Conservation (phyloP, 2,888 invertebrate genomes). For the Nowickia ferox region DNA sequence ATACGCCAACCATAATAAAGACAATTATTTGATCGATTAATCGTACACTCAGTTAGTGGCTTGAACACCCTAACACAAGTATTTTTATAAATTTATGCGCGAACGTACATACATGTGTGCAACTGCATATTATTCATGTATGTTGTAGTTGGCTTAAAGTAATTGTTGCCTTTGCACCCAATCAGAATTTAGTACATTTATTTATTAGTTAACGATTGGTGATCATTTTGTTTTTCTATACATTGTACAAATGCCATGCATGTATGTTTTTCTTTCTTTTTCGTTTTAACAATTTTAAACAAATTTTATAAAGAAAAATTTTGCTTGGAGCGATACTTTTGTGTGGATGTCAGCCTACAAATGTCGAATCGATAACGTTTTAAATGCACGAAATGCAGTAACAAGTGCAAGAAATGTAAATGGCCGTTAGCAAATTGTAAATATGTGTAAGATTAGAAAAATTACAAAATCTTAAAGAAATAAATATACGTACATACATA, state of each 20-base stretch:
- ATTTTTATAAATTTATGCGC: background rate
- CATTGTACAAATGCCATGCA: too few species aligned
- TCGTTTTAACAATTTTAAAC: background rate
- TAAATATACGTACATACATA: too few species aligned
- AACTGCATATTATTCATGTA: constrained; percentile 5
- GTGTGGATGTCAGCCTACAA: constrained; percentile 16
- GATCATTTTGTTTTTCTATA: constrained; percentile 19
- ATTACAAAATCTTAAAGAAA: background rate
- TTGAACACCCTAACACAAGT: background rate
- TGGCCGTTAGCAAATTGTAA: constrained; percentile 2
- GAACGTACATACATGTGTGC: background rate
- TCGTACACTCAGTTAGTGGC: background rate
- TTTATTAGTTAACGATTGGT: constrained; percentile 58
- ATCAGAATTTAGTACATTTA: constrained; percentile 56
- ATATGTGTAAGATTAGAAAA: constrained; percentile 8
- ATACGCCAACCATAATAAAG: too few species aligned
- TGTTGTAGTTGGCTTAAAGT: constrained; percentile 41
- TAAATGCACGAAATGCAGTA: background rate
- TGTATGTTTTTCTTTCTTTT: background rate
- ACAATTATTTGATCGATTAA: background rate
- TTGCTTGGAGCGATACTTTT: constrained; percentile 39
- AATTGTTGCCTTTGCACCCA: constrained; percentile 66
- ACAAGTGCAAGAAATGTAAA: background rate
- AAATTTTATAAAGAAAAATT: constrained; percentile 19
- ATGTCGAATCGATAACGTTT: constrained; percentile 1